Evolutionary conservation across 2,888 invertebrate genomes (phyloP).

Genomic region (Agriopis marginaria): DNA sequence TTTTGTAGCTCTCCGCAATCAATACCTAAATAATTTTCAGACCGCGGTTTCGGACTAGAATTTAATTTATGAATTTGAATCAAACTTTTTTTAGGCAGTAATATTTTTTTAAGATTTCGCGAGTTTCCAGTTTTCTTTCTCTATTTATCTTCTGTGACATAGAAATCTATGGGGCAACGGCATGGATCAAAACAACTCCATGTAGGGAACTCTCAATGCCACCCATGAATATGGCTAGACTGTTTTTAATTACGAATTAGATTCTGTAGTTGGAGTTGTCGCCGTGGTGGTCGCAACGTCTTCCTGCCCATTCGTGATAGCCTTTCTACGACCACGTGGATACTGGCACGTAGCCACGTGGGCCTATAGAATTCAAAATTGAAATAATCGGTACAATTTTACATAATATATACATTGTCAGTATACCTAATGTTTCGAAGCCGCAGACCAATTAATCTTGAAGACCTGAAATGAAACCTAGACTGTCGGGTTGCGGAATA

Average conservation of each 20-base stretch:
- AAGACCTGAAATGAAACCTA: slow-evolving; percentile 10
- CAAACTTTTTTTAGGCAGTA: background rate
- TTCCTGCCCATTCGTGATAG: slow-evolving; percentile 37
- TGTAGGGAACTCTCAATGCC: slow-evolving; percentile 70
- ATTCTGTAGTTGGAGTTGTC: slow-evolving; percentile 50
- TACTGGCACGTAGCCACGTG: slow-evolving; percentile 9
- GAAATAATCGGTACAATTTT: background rate
- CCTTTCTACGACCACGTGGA: slow-evolving; percentile 29
- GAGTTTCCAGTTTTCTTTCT: background rate
- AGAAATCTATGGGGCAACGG: slow-evolving; percentile 63
- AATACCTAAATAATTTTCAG: too few species aligned
- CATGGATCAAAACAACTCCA: slow-evolving; percentile 74
- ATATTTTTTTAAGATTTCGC: background rate
- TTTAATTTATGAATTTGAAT: background rate
- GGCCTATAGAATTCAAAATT: background rate
- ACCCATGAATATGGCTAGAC: slow-evolving; percentile 56
- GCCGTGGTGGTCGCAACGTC: slow-evolving; percentile 36
- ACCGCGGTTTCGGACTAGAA: too few species aligned
- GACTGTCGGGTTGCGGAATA: slow-evolving; percentile 29
- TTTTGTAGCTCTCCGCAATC: too few species aligned
- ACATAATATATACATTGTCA: background rate
- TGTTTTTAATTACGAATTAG: slow-evolving; percentile 57
- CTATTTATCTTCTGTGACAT: slow-evolving; percentile 32
- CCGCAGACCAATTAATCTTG: slow-evolving; percentile 16
- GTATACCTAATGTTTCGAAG: slow-evolving; percentile 5